A percentile compares a stretch with the other conserved stretches of the same genome.
phyloP scores from a whole-genome alignment of 1,140 invertebrate species.

The Drosophila pallidifrons region DNA sequence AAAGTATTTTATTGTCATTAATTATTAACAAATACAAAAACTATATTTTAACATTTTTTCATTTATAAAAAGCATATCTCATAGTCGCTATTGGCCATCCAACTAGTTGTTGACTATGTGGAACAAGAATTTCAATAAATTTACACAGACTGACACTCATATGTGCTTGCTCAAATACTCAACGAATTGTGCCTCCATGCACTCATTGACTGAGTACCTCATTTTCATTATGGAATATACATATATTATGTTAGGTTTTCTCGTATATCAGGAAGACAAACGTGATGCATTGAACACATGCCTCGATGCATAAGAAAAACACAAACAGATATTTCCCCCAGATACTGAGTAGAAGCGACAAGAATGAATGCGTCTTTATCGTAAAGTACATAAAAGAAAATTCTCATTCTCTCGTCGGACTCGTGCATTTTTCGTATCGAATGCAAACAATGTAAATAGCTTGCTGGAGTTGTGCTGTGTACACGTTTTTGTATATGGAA shows the following conservation, averaged over 20 bases:
- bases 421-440: conserved; percentile 33
- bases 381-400: conserved; percentile 33
- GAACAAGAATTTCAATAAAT: conserved; percentile 1
- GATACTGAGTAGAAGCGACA: conserved; percentile 7
- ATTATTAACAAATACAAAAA: background rate
- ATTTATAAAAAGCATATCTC: background rate
- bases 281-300: conserved; percentile 31
- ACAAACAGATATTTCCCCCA: conserved; percentile 1
- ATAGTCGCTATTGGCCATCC: background rate
- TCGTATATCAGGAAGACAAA: conserved; percentile 28
- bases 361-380: conserved; percentile 37
- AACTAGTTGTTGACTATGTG: background rate
- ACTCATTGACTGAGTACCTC: conserved; percentile 29
- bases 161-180: background rate
- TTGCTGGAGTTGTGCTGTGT: conserved; percentile 25
- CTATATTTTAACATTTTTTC: background rate
- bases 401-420: conserved; percentile 10
- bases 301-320: conserved; percentile 9
- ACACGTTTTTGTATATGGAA: conserved; percentile 30
- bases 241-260: conserved; percentile 3
- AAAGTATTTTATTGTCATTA: too few species aligned
- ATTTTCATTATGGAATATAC: conserved; percentile 17
- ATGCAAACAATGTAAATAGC: conserved; percentile 35
- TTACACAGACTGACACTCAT: conserved; percentile 2
- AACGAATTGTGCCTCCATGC: conserved; percentile 3